Conservation (phyloP, 2,888 invertebrate species). For the Lycocerus yunnanus region DNA sequence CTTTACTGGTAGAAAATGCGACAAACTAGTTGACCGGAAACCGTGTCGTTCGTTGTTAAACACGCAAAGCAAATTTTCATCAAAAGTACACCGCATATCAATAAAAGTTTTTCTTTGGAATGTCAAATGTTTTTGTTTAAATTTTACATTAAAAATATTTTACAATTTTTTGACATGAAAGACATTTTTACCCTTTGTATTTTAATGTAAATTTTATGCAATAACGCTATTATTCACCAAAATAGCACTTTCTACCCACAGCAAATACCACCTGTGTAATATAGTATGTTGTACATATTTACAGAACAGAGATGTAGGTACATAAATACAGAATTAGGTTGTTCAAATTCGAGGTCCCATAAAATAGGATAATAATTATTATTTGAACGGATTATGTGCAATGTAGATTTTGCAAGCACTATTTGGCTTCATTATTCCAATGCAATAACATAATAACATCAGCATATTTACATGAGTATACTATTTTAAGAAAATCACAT, state of each 20-base stretch:
- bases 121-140: not conserved
- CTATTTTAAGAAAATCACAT: too few species aligned
- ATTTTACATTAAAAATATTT: not conserved
- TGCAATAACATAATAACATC: too few species aligned
- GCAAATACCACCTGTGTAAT: too few species aligned
- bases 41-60: slow-evolving; percentile 47
- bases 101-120: slow-evolving; percentile 2
- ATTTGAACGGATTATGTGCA: too few species aligned
- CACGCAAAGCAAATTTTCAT: slow-evolving; percentile 46
- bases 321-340: too few species aligned
- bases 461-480: too few species aligned
- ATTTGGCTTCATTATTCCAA: too few species aligned
- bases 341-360: too few species aligned
- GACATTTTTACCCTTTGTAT: not conserved
- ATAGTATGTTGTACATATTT: too few species aligned
- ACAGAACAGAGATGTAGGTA: too few species aligned
- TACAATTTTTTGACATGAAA: not conserved
- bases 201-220: not conserved
- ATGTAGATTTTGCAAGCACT: too few species aligned
- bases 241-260: not conserved
- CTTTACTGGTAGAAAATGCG: slow-evolving; percentile 35
- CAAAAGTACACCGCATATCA: slow-evolving; percentile 33
- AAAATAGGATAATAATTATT: too few species aligned
- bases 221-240: not conserved
- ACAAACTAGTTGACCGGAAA: slow-evolving; percentile 49